Conservation (phyloP, 2,113 vertebrate genomes). For the Marmota flaviventris region DNA sequence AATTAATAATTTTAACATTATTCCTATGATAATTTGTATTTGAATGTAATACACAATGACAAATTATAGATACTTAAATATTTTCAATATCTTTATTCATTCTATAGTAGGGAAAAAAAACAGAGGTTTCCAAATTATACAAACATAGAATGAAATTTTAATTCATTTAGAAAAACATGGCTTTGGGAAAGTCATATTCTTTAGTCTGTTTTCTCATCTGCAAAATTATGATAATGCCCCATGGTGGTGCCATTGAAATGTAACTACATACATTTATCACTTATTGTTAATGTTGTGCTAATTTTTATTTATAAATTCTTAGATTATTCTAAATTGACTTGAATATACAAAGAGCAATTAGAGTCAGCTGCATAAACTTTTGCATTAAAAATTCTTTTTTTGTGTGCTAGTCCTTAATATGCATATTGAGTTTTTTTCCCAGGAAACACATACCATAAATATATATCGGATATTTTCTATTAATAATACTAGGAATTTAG, state of each 20-base stretch:
- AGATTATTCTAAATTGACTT: constrained; percentile 7
- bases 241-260: not conserved
- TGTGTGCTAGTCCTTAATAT: not conserved
- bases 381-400: not conserved
- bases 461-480: not conserved
- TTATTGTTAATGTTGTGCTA: not conserved
- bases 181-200: not conserved
- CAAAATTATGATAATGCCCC: not conserved
- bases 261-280: not conserved
- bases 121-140: not conserved
- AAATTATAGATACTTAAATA: not conserved
- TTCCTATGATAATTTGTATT: not conserved
- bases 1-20: not conserved
- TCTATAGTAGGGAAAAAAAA: not conserved
- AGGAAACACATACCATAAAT: not conserved
- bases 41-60: not conserved
- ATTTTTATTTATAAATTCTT: not conserved
- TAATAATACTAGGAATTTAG: not conserved
- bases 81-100: not conserved
- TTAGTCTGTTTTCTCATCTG: not conserved
- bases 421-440: not conserved
- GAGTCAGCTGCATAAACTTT: not conserved
- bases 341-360: not conserved
- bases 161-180: not conserved
- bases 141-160: not conserved